Evolutionary conservation across 2,797 vertebrate genomes (phyloP), one percentile per base, ranked within the genome.

Genomic region (Smutsia temminckii): DNA sequence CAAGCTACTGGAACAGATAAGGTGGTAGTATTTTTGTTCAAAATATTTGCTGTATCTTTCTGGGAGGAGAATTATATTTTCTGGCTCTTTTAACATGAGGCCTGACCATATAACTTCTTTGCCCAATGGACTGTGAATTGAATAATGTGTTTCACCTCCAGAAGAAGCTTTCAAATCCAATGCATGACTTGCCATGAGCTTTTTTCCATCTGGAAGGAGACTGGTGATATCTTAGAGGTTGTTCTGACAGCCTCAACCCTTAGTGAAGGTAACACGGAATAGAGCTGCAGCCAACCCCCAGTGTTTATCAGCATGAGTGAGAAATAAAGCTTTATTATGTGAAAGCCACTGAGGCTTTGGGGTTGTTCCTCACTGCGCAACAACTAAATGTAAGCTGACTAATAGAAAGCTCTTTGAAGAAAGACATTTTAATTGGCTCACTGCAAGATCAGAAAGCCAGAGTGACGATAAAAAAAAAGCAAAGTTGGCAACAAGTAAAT

Each of bases 111-210:
- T 85, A 96, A 80, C 91, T 89, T 93, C 89, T 94, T 79, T 94
- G 87, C 53, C 61, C 80, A 95, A 46, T 92, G 93, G 96, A 93
- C 92, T 93, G 42, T 95, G 92, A 94, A 85, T 66, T 81, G 55
- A 97, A 88, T 90, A 93, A 95, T 78, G 63, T 59, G 68, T 81
- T 95, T 96, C 61, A 81, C 71, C 91, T 93, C 46, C 49, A 89
- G 34, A 93, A 80, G 40, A 94, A 92, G 68, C 66, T 90, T 86
- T 88, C 51, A 84, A 91, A 96, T 75, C 53, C 78, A 96, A 11
- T 42, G 88, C 46, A 69, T 64, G 69, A 66, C 69, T 91, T 77
- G 32, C 53, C n/a, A 8, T 72, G 46, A 14, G 49, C n/a, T 55
- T 34, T 61, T 81, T 90, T 91, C 87, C 63, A 63, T 74, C 72